Percentiles rank a stretch among this genome's conserved stretches.
Conservation (phyloP, 2,888 invertebrate genomes). For the Polymixis flavicincta region DNA sequence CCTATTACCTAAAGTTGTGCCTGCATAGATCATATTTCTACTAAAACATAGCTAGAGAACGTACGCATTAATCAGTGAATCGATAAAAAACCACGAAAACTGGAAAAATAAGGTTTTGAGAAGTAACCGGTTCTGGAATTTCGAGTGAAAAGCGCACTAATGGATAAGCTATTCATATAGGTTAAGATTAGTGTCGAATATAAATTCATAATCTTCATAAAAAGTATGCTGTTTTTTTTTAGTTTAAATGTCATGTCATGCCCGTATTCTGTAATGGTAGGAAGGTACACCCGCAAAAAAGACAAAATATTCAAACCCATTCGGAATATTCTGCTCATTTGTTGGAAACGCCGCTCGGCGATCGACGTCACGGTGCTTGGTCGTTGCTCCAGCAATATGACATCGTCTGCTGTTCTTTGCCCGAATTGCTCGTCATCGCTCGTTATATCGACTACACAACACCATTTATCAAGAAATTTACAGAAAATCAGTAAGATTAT, state of each 20-base stretch:
- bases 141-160: slow-evolving; percentile 5
- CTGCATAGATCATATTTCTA: not conserved
- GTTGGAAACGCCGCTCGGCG: slow-evolving; percentile 21
- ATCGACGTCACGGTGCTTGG: slow-evolving; percentile 18
- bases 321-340: slow-evolving; percentile 7
- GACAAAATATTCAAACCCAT: slow-evolving; percentile 32
- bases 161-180: not conserved
- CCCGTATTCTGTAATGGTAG: not conserved
- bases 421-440: slow-evolving; percentile 41
- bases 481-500: not conserved
- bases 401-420: slow-evolving; percentile 19
- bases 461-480: not conserved
- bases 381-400: slow-evolving; percentile 29
- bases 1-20: not conserved
- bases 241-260: not conserved
- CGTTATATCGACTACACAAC: slow-evolving; percentile 37
- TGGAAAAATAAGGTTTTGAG: not conserved
- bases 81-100: slow-evolving; percentile 5
- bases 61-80: not conserved
- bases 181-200: not conserved
- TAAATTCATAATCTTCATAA: too few species aligned
- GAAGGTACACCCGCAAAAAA: slow-evolving; percentile 6
- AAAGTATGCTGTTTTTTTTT: not conserved
- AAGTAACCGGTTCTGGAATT: not conserved
- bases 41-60: not conserved